Base-by-base conservation (phyloP, 2,888 invertebrate species). In the Noctua janthina region DNA sequence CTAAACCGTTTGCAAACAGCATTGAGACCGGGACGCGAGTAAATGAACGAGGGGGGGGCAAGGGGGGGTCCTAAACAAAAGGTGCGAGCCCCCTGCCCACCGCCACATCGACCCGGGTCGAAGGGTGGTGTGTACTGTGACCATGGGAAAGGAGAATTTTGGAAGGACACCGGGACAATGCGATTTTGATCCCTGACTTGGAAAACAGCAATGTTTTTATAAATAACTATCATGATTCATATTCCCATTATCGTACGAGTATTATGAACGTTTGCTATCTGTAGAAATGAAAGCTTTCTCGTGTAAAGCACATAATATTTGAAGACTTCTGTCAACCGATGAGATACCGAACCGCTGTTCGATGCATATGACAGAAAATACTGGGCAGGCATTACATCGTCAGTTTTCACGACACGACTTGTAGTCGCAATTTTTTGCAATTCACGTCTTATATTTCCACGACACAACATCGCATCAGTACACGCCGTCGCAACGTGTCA, bases 1-100 rank as follows among this genome's bases (percentile, higher is more conserved):
- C 96, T 96, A 96, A 96, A 96, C 95, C 96, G 95, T 96, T 95
- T 93, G 95, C 96, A 96, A 96, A 96, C 96, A 96, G 93, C 95
- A 94, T 94, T 93, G 94, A 93, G 95, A 93, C 92, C 92, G 94
- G 94, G 94, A 92, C 94, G 92, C 92, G 93, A 94, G 95, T 94
- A 96, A 96, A 96, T 96, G 96, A 96, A 93, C 93, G 91, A 93
- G 94, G 94, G 93, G 93, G 91, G 91, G 92, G 86, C 84, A 67
- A 49, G 43, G 76, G 89, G 94, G 95, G 94, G 94, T 93, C 93
- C 96, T 96, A 97, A 97, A 97, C 96, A 97, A 97, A 96, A 97
- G 96, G 96, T 96, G 96, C 95, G 94, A 95, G 92, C 93, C 95
- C 89, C 89, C 93, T 91, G 87, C 92, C 92, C 91, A 89, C 91